Evolutionary conservation across 2,113 vertebrate genomes (phyloP).

Genomic region (Etia nguti): DNA sequence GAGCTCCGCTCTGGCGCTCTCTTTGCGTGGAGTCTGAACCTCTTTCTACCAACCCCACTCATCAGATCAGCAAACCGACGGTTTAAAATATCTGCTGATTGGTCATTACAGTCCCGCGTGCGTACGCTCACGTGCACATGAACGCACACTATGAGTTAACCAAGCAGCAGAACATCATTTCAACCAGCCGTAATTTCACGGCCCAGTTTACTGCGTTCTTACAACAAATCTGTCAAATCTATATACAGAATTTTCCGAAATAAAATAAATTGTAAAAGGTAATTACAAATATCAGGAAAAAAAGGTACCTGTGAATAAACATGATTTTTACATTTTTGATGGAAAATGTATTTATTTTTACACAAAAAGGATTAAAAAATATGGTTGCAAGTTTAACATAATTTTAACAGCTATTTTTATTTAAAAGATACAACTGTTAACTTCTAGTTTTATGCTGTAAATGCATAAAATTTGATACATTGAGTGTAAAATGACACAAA

Average conservation of each 20-base stretch:
- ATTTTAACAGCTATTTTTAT: background rate
- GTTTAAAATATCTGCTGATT: constrained; percentile 39
- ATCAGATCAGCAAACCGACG: constrained; percentile 17
- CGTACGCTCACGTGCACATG: background rate
- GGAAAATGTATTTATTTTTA: background rate
- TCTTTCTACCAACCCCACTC: background rate
- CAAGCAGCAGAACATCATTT: background rate
- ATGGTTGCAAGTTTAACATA: background rate
- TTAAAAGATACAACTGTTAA: background rate
- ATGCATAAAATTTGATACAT: background rate
- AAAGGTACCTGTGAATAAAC: background rate
- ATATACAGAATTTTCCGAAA: background rate
- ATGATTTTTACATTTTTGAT: background rate
- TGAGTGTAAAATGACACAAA: background rate
- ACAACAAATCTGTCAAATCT: background rate
- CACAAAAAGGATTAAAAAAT: background rate
- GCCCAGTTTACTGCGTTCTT: background rate
- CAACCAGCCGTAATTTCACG: background rate
- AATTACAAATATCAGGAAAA: background rate
- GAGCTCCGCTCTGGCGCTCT: background rate
- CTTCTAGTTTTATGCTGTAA: background rate
- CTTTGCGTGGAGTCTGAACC: background rate
- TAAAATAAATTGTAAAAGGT: background rate
- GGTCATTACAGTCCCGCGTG: constrained; percentile 6
- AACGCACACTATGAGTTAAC: background rate